A percentile compares a stretch with the other conserved stretches of the same genome.
Evolutionary conservation across 64 coral and sea anemone species (phyloP).

Genomic region (Orbicella faveolata): DNA sequence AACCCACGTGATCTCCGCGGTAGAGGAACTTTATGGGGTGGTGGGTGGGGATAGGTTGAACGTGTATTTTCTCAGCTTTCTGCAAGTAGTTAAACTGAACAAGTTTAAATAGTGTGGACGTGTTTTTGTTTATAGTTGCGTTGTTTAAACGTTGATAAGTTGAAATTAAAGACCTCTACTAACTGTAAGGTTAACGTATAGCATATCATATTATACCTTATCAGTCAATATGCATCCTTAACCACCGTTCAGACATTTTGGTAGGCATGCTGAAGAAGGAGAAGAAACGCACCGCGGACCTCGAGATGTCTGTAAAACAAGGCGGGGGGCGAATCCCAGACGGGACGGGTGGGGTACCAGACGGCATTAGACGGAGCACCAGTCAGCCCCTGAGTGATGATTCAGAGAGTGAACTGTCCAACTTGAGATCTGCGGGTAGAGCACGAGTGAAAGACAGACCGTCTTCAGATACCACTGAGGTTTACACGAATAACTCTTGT

Average conservation of each 20-base stretch:
- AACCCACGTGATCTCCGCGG: no score
- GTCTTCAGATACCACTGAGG: conserved; percentile 57
- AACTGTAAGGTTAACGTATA: no score
- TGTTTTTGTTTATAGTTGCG: no score
- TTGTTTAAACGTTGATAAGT: no score
- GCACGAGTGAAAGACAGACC: conserved; percentile 51
- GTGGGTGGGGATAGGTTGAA: no score
- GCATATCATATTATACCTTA: no score
- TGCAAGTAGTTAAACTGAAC: no score
- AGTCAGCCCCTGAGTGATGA: conserved; percentile 51
- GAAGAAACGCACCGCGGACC: conserved; percentile 74
- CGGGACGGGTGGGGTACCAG: not conserved
- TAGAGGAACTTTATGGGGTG: no score
- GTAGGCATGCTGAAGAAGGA: conserved; percentile 97
- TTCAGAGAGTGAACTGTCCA: conserved; percentile 53
- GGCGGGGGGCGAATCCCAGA: conserved; percentile 18
- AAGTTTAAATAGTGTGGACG: no score
- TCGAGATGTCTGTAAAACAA: conserved; percentile 24
- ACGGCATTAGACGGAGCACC: conserved; percentile 34
- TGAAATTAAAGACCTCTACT: no score
- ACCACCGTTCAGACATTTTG: conserved; percentile 74
- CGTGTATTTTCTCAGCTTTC: no score
- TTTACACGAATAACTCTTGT: not conserved
- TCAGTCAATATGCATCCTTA: not conserved
- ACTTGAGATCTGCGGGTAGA: conserved; percentile 16